phyloP scores from a whole-genome alignment of 1,140 invertebrate species.

The Psix sp. region DNA sequence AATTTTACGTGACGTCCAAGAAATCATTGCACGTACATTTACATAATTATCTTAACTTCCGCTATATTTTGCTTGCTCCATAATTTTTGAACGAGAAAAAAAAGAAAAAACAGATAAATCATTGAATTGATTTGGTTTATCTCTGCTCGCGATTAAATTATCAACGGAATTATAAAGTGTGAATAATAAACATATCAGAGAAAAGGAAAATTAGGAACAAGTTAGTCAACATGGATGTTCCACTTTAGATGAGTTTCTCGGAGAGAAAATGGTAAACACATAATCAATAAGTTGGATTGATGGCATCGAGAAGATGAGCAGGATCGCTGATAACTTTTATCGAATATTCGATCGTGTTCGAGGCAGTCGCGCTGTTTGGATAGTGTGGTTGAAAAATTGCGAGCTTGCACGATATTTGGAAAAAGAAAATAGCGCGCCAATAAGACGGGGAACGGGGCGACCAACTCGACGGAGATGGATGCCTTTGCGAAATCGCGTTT shows the following conservation, averaged over 20 bases:
- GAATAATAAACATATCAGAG: no score
- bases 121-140: no score
- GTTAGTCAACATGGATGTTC: neutral
- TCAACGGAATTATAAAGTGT: no score
- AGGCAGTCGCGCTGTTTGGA: no score
- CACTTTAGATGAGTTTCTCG: neutral
- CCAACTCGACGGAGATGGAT: conserved; percentile 18
- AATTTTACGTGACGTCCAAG: conserved; percentile 22
- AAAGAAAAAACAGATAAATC: no score
- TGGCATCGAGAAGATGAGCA: conserved; percentile 23
- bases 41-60: conserved; percentile 14
- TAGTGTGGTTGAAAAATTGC: conserved; percentile 33
- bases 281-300: conserved; percentile 39
- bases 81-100: no score
- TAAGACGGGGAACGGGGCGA: conserved; percentile 15
- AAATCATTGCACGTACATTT: conserved; percentile 17
- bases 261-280: conserved; percentile 34
- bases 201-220: conserved; percentile 1
- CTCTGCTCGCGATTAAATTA: no score
- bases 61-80: no score
- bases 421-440: conserved; percentile 40
- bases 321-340: conserved; percentile 37
- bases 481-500: conserved; percentile 29
- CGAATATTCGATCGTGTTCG: no score
- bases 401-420: conserved; percentile 26